Conservation (phyloP, 1,140 invertebrate genomes). For the Panagrolaimus sp. region DNA sequence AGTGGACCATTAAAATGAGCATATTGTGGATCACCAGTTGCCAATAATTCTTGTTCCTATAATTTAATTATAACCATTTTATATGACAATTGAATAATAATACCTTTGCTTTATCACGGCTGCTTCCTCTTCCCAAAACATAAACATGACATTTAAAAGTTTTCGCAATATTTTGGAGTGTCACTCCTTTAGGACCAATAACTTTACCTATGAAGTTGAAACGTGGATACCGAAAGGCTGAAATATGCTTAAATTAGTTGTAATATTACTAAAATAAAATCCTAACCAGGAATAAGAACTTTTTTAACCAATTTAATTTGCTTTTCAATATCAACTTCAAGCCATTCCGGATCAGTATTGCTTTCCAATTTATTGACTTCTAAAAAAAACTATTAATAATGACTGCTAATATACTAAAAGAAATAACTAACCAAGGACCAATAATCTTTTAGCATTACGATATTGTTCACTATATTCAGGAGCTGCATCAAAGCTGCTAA, state of each 20-base stretch:
- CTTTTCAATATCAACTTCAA: slow-evolving; percentile 44
- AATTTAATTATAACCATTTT: too few species aligned
- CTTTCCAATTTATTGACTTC: slow-evolving; percentile 41
- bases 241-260: too few species aligned
- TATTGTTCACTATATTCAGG: slow-evolving; percentile 12
- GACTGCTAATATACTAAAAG: too few species aligned
- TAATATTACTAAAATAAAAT: too few species aligned
- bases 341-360: slow-evolving; percentile 48
- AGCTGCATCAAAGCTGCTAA: neutral
- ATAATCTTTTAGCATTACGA: slow-evolving; percentile 10
- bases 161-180: slow-evolving; percentile 82
- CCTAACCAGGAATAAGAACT: slow-evolving; percentile 38
- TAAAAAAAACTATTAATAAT: slow-evolving; percentile 15
- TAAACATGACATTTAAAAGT: slow-evolving; percentile 92
- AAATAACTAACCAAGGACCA: neutral
- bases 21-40: slow-evolving; percentile 81
- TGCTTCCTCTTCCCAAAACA: slow-evolving; percentile 83
- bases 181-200: slow-evolving; percentile 83
- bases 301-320: slow-evolving; percentile 48
- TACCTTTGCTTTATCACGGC: slow-evolving; percentile 75
- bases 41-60: slow-evolving; percentile 76
- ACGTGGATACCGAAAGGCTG: slow-evolving; percentile 41
- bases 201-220: slow-evolving; percentile 16
- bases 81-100: too few species aligned
- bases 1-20: slow-evolving; percentile 83